Evolutionary conservation across 2,113 vertebrate genomes (phyloP), one percentile per base, ranked within the genome.

Genomic region (Phycodurus eques): DNA sequence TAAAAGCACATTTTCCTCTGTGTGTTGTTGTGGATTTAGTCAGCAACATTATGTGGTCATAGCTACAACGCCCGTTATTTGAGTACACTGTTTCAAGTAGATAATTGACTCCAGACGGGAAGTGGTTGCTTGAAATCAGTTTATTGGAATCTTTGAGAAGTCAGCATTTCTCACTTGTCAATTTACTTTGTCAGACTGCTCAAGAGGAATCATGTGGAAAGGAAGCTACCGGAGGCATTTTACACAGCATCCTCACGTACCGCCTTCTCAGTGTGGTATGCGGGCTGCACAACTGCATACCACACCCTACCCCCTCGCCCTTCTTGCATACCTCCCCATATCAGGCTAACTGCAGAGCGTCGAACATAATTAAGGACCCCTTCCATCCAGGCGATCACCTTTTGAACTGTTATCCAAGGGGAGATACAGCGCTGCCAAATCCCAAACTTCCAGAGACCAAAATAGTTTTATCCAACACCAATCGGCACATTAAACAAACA

Each of bases 1-100:
- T 59, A 31, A 12, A 64, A 15, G 54, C 22, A 56, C 35, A 71
- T 64, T 68, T 47, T 65, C 53, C 46, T 53, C n/a, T 54, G 42
- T 69, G 44, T 43, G 59, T 19, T 46, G 31, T 33, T 67, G 13
- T 51, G 53, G 2, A n/a, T 44, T 73, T 27, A 35, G 43, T 39
- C 6, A 61, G 5, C 63, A 44, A 2, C 12, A 75, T 72, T 0
- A 68, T 71, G 7, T 17, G 46, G n/a, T 39, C 12, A 22, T 44
- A 20, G 11, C 8, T 22, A 8, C 11, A 27, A 12, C 8, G 1
- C 13, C 49, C 6, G 46, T 44, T 14, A 31, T 44, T 49, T 12
- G 5, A 49, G 44, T 67, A 7, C 39, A 43, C 12, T 53, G 49
- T 39, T 20, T 42, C 7, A 54, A 56, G 27, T 47, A 47, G 13